phyloP scores from a whole-genome alignment of 1,140 invertebrate species.

The Linepithema humile region DNA sequence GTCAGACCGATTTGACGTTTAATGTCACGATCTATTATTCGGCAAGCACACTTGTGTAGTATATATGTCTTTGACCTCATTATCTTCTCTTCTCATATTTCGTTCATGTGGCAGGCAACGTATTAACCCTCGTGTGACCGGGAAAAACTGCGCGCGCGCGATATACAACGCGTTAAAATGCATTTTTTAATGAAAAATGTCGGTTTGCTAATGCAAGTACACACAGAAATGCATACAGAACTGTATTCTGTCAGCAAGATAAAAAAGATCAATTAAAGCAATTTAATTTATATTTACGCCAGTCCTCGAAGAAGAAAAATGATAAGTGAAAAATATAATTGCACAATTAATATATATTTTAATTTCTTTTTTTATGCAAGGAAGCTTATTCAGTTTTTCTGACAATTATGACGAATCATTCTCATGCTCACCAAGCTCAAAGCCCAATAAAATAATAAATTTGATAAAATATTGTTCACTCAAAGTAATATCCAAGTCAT shows the following conservation, averaged over 20 bases:
- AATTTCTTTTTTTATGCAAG: background rate
- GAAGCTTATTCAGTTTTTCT: background rate
- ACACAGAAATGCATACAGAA: background rate
- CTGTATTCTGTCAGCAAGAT: background rate
- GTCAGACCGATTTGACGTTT: slow-evolving; percentile 7
- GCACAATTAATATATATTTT: background rate
- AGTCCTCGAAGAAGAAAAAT: background rate
- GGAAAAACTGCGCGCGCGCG: background rate
- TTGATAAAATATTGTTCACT: too few species aligned
- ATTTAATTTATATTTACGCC: slow-evolving; percentile 3
- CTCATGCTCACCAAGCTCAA: background rate
- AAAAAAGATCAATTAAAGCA: slow-evolving; percentile 17
- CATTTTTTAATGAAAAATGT: slow-evolving; percentile 24
- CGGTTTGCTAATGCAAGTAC: background rate
- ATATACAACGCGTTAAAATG: background rate
- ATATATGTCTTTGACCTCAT: background rate
- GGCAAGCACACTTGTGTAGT: background rate
- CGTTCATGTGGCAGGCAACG: background rate
- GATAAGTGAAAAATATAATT: background rate
- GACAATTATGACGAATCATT: background rate
- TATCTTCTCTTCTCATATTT: slow-evolving; percentile 32
- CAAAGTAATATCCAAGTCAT: too few species aligned
- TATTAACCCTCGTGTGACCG: background rate
- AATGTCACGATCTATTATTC: slow-evolving; percentile 38
- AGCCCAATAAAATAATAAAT: background rate